phyloP scores from a whole-genome alignment of 2,797 vertebrate genomes.

The Aphelocoma californica region DNA sequence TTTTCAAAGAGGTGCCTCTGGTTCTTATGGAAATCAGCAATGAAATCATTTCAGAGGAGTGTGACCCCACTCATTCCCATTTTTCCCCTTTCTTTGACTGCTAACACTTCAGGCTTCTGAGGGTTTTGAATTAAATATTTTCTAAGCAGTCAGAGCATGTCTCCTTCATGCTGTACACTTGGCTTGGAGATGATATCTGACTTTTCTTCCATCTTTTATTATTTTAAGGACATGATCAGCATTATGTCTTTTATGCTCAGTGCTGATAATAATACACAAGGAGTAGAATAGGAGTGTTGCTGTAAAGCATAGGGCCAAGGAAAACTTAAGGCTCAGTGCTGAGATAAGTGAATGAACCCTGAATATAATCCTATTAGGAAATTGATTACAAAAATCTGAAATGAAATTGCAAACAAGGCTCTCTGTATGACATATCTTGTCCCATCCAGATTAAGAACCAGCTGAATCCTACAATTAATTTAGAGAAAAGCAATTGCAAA shows the following conservation, averaged over 20 bases:
- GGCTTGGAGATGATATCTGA: background rate
- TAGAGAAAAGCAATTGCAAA: background rate
- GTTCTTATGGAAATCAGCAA: background rate
- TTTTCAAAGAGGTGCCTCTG: background rate
- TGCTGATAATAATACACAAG: background rate
- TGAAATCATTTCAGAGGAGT: background rate
- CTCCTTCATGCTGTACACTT: background rate
- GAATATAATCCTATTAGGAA: conserved; percentile 36
- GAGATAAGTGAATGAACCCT: background rate
- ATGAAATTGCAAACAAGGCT: background rate
- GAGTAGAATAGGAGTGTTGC: background rate
- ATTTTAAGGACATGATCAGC: background rate
- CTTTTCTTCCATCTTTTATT: background rate
- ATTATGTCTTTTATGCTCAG: background rate
- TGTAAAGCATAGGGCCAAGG: background rate
- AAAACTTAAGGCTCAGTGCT: background rate
- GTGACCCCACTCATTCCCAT: background rate
- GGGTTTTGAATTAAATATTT: background rate
- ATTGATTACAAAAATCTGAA: background rate
- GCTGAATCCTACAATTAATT: background rate
- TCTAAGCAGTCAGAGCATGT: background rate
- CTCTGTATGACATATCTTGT: background rate
- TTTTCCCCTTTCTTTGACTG: background rate
- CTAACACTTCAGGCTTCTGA: background rate
- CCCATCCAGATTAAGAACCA: background rate